These are phyloP conservation scores for Apis mellifera DNA, from an alignment of 1,140 invertebrate genomes.

Conservation along the genomic window DNA sequence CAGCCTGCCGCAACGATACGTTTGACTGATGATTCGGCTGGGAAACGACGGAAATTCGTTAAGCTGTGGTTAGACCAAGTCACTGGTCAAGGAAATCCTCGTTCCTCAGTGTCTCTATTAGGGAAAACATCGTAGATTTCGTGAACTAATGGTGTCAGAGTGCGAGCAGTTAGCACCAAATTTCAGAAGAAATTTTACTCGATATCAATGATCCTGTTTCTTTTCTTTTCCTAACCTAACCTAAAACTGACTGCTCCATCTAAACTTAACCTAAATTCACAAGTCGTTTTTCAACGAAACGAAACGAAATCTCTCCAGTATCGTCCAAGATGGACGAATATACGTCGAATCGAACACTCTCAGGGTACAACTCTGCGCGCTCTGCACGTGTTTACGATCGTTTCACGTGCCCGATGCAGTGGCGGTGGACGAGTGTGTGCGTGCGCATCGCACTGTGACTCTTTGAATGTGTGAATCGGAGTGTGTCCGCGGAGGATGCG, in stretches of 20 bases:
- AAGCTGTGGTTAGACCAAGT: slow-evolving; percentile 46
- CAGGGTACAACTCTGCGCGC: too few species aligned
- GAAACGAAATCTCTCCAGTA: too few species aligned
- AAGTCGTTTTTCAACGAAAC: too few species aligned
- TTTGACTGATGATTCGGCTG: slow-evolving; percentile 62
- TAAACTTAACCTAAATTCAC: too few species aligned
- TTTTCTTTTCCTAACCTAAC: too few species aligned
- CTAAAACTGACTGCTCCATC: too few species aligned
- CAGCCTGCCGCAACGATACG: neutral
- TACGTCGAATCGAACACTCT: neutral
- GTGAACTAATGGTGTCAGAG: neutral
- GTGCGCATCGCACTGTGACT: slow-evolving; percentile 42
- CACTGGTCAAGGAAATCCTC: slow-evolving; percentile 14
- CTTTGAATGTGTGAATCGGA: slow-evolving; percentile 74
- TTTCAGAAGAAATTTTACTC: too few species aligned
- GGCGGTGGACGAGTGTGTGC: slow-evolving; percentile 42
- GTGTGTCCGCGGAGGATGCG: slow-evolving; percentile 74
- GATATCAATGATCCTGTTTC: too few species aligned
- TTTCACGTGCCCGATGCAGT: slow-evolving; percentile 34
- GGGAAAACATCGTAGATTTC: slow-evolving; percentile 8
- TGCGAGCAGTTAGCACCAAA: too few species aligned
- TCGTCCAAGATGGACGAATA: too few species aligned
- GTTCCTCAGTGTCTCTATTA: neutral
- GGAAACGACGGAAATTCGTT: slow-evolving; percentile 55
- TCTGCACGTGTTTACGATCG: neutral